Evolutionary conservation across 2,113 vertebrate genomes (phyloP).

Genomic region (Murina feae): DNA sequence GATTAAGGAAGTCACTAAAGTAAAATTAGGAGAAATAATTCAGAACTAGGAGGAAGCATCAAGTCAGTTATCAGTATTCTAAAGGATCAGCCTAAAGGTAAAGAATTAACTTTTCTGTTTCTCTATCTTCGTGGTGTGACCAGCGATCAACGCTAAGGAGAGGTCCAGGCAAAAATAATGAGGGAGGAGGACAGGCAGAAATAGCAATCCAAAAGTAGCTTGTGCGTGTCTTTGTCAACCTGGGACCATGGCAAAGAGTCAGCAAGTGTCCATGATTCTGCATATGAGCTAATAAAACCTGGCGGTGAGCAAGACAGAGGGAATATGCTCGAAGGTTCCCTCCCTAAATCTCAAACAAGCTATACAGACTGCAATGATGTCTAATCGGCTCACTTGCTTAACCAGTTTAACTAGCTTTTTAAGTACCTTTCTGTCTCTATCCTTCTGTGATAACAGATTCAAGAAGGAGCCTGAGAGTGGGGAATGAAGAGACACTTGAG

Average conservation of each 20-base stretch:
- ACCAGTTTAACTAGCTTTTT: not conserved
- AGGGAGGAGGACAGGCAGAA: not conserved
- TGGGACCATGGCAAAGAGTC: not conserved
- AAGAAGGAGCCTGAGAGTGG: not conserved
- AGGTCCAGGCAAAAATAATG: not conserved
- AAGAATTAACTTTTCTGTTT: not conserved
- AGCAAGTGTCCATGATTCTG: not conserved
- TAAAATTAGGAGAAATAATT: not conserved
- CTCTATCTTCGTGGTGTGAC: not conserved
- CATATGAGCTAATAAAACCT: not conserved
- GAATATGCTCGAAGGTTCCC: not conserved
- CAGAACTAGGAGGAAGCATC: not conserved
- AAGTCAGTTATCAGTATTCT: not conserved
- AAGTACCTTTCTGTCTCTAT: not conserved
- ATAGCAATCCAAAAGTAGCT: not conserved
- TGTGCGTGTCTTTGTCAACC: not conserved
- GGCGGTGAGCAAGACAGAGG: not conserved
- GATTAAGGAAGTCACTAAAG: not conserved
- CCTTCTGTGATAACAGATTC: not conserved
- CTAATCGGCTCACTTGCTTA: not conserved
- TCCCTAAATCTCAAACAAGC: not conserved
- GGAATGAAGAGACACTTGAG: slow-evolving; percentile 11
- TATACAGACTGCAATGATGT: not conserved
- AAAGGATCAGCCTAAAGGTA: not conserved
- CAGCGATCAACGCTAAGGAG: not conserved